Base-by-base conservation (phyloP, 37 sponge, comb jelly and placozoan species). In the Oopsacas minuta region DNA sequence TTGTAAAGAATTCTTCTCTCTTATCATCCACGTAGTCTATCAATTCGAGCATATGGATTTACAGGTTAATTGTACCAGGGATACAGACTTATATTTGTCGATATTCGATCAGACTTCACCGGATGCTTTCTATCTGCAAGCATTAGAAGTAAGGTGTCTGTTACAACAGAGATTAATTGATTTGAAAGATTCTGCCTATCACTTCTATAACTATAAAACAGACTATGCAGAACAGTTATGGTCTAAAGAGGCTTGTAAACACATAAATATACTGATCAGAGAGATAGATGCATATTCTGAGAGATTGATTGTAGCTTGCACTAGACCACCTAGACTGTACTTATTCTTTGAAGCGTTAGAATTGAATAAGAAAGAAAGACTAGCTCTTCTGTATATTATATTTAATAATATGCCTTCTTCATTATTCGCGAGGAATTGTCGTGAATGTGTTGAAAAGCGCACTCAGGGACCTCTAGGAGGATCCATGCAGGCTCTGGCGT, bases 81-180 rank as follows among this genome's bases (percentile, higher is more conserved):
- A 12, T 32, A 61, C 20, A 32, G 75, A 61, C 75, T 61, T 34
- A 3, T 61, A 61, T 12, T 61, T 61, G 5, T n/a, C 20, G 5
- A 20, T 34, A 3, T 61, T 61, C 75, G 75, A 61, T 12, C 22
- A 61, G 28, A 34, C 75, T 5, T 34, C 22, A 5, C 28, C 75
- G 34, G 84, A 89, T 83, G 86, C 39, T 28, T 38, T 83, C 7
- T 89, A 86, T 28, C 83, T 90, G 28, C 81, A 83, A 17, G 85
- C 61, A 30, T 82, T 90, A n/a, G 91, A 90, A 82, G 53, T 86
- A 38, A 83, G 86, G 52, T 90, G 91, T 52, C 53, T 90, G 36
- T 52, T 90, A 39, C 75, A 86, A 52, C 81, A 81, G 36, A 0
- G 91, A 8, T 38, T 86, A 0, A 10, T 69, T 3, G 86, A 85